phyloP scores from a whole-genome alignment of 2,797 vertebrate genomes.

The Eleutherodactylus coqui region DNA sequence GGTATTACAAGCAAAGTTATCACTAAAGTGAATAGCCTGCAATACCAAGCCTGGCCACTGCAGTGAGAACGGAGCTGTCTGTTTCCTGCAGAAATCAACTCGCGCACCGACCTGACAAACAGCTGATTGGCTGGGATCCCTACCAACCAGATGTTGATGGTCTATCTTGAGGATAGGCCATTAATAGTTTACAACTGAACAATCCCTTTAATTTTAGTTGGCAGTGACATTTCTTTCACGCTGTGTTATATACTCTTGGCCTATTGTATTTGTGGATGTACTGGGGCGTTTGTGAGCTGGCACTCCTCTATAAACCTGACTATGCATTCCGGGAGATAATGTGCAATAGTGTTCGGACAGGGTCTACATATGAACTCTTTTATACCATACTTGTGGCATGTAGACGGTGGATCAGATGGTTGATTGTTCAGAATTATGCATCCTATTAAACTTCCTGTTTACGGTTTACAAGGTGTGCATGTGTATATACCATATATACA shows the following conservation, averaged over 20 bases:
- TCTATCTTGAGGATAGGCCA: too few relatives aligned
- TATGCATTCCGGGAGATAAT: conserved; percentile 35
- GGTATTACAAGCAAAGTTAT: too few relatives aligned
- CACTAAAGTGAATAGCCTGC: too few relatives aligned
- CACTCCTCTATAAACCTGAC: conserved; percentile 30
- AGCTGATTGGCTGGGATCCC: too few relatives aligned
- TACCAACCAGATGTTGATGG: too few relatives aligned
- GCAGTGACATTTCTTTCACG: not conserved
- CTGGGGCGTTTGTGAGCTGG: conserved; percentile 18
- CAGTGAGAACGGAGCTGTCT: too few relatives aligned
- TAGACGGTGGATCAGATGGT: conserved; percentile 7
- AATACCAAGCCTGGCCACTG: too few relatives aligned
- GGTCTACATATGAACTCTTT: conserved; percentile 33
- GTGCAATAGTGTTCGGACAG: conserved; percentile 8
- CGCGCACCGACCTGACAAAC: too few relatives aligned
- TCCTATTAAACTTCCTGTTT: conserved; percentile 29
- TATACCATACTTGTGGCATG: conserved; percentile 21
- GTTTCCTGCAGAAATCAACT: too few relatives aligned
- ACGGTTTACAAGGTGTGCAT: conserved; percentile 25
- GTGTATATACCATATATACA: conserved; percentile 39
- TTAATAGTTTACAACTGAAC: too few relatives aligned
- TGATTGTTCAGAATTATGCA: conserved; percentile 13
- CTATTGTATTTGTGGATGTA: not conserved
- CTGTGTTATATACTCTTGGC: not conserved
- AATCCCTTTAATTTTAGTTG: not conserved